Percentiles rank a stretch among this genome's conserved stretches.
Conservation (phyloP, 2,888 invertebrate species). For the Eupithecia pulchellata region DNA sequence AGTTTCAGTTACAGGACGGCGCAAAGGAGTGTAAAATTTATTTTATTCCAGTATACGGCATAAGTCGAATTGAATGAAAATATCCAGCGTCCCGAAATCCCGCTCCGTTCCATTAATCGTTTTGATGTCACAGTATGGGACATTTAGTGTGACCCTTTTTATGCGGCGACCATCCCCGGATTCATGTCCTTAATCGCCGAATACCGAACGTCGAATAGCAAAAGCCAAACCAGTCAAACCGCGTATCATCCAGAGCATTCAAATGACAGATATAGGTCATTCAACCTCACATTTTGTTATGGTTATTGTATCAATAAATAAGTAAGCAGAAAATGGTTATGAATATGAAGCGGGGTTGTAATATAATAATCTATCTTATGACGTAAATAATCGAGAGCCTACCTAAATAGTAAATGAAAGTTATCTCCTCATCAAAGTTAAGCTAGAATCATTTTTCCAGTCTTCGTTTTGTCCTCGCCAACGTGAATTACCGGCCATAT, state of each 20-base stretch:
- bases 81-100: conserved; percentile 73
- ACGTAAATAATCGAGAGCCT: not conserved
- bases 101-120: conserved; percentile 80
- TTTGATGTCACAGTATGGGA: conserved; percentile 83
- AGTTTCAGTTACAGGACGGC: conserved; percentile 47
- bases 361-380: conserved; percentile 3
- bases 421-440: conserved; percentile 13
- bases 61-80: conserved; percentile 77
- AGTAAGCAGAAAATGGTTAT: conserved; percentile 16
- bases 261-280: conserved; percentile 34
- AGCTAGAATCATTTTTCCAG: conserved; percentile 20
- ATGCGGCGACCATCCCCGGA: conserved; percentile 67
- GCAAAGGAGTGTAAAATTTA: conserved; percentile 60
- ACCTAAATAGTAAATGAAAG: not conserved
- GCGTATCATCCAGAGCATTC: conserved; percentile 32
- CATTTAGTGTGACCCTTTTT: conserved; percentile 85
- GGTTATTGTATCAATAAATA: conserved; percentile 31
- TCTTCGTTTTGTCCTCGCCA: conserved; percentile 26
- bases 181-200: conserved; percentile 75
- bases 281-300: conserved; percentile 19
- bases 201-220: conserved; percentile 65
- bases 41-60: conserved; percentile 65
- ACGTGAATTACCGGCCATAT: conserved; percentile 27
- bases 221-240: conserved; percentile 50
- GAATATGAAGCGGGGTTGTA: conserved; percentile 10